A percentile compares a stretch with the other conserved stretches of the same genome.
Conservation (phyloP, 2,797 vertebrate species). For the Eulemur rubriventer region DNA sequence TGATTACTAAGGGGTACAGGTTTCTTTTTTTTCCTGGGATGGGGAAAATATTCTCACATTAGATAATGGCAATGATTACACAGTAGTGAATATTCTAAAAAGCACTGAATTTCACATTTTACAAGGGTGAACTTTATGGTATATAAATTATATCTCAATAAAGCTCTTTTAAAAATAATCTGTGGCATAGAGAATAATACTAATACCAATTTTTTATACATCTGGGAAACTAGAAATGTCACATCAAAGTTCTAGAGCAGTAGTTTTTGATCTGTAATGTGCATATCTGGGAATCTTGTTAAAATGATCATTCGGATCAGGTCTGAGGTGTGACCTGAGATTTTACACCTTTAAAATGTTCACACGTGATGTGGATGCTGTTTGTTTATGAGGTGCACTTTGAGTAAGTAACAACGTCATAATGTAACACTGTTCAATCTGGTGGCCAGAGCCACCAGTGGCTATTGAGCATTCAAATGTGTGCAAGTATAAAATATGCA, state of each 20-base stretch:
- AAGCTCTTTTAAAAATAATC: neutral
- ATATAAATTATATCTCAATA: neutral
- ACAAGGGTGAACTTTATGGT: neutral
- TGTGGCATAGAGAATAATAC: neutral
- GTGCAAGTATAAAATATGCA: neutral
- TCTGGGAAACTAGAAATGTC: neutral
- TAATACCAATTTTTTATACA: neutral
- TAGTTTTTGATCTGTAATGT: neutral
- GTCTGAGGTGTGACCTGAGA: neutral
- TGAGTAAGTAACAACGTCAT: neutral
- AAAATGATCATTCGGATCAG: neutral
- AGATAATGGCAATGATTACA: neutral
- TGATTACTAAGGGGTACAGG: neutral
- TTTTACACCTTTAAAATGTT: neutral
- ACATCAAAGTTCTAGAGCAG: neutral
- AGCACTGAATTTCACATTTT: neutral
- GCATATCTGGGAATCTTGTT: neutral
- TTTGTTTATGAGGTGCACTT: neutral
- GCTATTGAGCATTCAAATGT: neutral
- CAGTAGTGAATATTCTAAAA: neutral
- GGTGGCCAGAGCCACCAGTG: neutral
- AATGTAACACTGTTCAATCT: rapidly evolving
- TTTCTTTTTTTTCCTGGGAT: neutral
- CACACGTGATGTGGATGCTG: neutral
- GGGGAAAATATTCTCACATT: neutral